These are phyloP conservation scores for Campoletis sonorensis DNA, from an alignment of 1,140 invertebrate genomes.

Conservation along the genomic window DNA sequence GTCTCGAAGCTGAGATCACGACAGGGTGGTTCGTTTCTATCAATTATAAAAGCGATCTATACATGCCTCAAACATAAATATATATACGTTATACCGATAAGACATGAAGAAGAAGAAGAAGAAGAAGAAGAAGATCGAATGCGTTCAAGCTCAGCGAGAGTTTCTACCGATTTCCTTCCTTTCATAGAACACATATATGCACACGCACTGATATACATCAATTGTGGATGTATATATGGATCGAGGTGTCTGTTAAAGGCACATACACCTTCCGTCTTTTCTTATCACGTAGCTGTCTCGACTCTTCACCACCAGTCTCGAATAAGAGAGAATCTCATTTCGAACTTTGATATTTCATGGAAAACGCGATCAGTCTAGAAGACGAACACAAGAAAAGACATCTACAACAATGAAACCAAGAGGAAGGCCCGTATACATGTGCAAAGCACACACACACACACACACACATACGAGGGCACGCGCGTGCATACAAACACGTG, in stretches of 20 bases:
- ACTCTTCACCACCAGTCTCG: slow-evolving; percentile 39
- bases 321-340: slow-evolving; percentile 62
- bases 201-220: background rate
- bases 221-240: background rate
- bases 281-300: slow-evolving; percentile 26
- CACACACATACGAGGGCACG: background rate
- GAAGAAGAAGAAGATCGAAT: background rate
- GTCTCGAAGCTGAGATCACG: slow-evolving; percentile 4
- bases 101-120: background rate
- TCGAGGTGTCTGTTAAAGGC: background rate
- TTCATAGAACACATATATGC: background rate
- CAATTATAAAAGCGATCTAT: slow-evolving; percentile 28
- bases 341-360: slow-evolving; percentile 69
- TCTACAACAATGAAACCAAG: background rate
- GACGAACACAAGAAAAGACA: slow-evolving; percentile 16
- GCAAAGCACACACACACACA: background rate
- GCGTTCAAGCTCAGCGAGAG: background rate
- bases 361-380: slow-evolving; percentile 52
- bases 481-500: slow-evolving; percentile 19
- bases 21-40: background rate
- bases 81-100: background rate
- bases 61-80: background rate
- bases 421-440: background rate
- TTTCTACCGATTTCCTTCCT: background rate
- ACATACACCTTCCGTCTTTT: slow-evolving; percentile 20